A percentile compares a stretch with the other conserved stretches of the same genome.
Conservation (phyloP, 2,888 invertebrate genomes). For the Tenthredo distinguenda region DNA sequence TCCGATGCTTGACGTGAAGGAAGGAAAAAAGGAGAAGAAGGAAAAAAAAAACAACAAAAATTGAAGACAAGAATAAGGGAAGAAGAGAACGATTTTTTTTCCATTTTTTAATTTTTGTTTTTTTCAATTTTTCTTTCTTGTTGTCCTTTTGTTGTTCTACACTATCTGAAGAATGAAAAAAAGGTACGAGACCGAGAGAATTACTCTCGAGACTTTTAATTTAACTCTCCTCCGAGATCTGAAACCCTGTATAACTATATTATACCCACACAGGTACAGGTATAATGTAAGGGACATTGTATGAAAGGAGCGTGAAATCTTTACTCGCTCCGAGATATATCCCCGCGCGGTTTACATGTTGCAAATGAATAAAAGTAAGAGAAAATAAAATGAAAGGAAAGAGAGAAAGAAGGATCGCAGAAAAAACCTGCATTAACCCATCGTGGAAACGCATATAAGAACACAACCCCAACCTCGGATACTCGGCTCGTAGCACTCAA, state of each 20-base stretch:
- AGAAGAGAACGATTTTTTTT: too few relatives aligned
- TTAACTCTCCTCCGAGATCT: neutral
- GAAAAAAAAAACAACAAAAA: neutral
- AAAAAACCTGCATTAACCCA: neutral
- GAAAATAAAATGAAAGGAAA: neutral
- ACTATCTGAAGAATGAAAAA: neutral
- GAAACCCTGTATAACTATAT: neutral
- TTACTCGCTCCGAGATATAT: neutral
- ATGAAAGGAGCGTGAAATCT: constrained; percentile 9
- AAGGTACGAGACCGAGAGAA: neutral
- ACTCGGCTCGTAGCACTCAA: neutral
- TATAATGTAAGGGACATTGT: neutral
- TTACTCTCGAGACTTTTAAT: neutral
- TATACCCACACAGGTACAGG: neutral
- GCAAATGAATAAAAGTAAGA: neutral
- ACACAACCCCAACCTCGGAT: neutral
- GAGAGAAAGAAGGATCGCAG: neutral
- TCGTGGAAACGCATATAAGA: neutral
- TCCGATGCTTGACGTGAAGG: too few relatives aligned
- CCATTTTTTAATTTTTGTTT: too few relatives aligned
- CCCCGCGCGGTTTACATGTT: neutral
- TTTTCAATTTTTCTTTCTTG: too few relatives aligned
- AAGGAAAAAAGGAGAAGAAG: neutral
- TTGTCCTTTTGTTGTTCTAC: too few relatives aligned
- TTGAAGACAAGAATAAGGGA: too few relatives aligned